A percentile compares a stretch with the other conserved stretches of the same genome.
phyloP scores from a whole-genome alignment of 2,113 vertebrate species.

The Lepus timidus region DNA sequence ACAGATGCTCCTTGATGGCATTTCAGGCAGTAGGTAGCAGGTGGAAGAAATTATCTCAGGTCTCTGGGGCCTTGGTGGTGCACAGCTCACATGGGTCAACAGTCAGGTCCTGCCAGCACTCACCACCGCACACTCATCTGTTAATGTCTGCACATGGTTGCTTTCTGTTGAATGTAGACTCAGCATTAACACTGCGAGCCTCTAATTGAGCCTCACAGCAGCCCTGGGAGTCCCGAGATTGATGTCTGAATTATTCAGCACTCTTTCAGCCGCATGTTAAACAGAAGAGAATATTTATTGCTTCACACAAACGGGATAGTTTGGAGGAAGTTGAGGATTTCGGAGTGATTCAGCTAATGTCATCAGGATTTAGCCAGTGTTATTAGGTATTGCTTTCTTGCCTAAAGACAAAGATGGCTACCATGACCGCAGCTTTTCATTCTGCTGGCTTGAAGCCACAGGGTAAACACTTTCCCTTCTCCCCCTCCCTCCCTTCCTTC shows the following conservation, averaged over 20 bases:
- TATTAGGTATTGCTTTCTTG: not conserved
- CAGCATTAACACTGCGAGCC: not conserved
- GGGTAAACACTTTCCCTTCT: not conserved
- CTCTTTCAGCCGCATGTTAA: constrained; percentile 52
- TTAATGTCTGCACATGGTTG: not conserved
- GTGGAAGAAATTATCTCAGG: constrained; percentile 2
- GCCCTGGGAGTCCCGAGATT: constrained; percentile 33
- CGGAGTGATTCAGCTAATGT: not conserved
- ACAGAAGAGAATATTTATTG: constrained; percentile 51
- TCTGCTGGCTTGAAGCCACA: not conserved
- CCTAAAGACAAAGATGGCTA: not conserved
- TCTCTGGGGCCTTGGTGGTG: constrained; percentile 5
- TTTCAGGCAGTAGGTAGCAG: constrained; percentile 30
- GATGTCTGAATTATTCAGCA: constrained; percentile 66
- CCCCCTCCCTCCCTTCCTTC: no score
- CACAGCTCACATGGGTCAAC: not conserved
- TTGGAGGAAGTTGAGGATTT: not conserved
- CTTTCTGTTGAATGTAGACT: not conserved
- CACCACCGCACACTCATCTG: not conserved
- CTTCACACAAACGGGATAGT: not conserved
- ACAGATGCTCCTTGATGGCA: constrained; percentile 7
- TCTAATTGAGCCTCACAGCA: constrained; percentile 42
- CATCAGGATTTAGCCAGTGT: not conserved
- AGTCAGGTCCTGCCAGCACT: not conserved
- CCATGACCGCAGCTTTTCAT: not conserved